Evolutionary conservation across 2,797 vertebrate species (phyloP), one percentile per base, ranked within the genome.

Genomic region (Chelon labrosus): DNA sequence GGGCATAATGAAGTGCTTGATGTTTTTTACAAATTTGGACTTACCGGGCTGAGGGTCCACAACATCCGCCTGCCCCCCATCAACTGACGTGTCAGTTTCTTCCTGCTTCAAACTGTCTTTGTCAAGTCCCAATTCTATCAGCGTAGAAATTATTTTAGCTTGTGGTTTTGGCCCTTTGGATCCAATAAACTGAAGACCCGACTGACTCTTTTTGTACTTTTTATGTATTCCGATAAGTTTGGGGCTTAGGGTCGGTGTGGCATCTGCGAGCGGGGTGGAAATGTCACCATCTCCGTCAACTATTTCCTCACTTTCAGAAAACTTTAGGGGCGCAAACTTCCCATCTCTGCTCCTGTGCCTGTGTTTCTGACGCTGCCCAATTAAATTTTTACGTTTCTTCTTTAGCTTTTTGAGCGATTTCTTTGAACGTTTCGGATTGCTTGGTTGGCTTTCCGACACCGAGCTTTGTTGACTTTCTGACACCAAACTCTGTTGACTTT

Each of bases 1-100:
- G 0, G 97, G 97, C 96, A 97, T 97, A 62, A 97, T 96, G 87
- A 97, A 97, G 85, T 97, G 96, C 44, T 96, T 96, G 73, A 97
- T 96, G 80, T 96, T 96, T 90, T 97, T 97, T 3, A 96, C 85
- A 79, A 96, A 96, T 78, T 95, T 96, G 27, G 94, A 92, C 91
- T 96, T 95, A 10, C 92, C 89, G 7, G 91, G 93, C 73, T 65
- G 92, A 42, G 64, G 49, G 3, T 85, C 93, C 37, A 65, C 85
- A 72, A 51, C 88, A 49, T 91, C 93, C 39, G 65, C 55, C 10
- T 87, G 90, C 22, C 41, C 70, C 58, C 80, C 88, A 46, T 92
- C 94, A 19, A 92, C 89, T 35, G 74, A 83, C 2, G 87, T 87
- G 70, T 94, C 93, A 0, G 87, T 92, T 88, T 94, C 92, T 83